Conservation (phyloP, 2,113 vertebrate genomes). For the Ailurus styani region DNA sequence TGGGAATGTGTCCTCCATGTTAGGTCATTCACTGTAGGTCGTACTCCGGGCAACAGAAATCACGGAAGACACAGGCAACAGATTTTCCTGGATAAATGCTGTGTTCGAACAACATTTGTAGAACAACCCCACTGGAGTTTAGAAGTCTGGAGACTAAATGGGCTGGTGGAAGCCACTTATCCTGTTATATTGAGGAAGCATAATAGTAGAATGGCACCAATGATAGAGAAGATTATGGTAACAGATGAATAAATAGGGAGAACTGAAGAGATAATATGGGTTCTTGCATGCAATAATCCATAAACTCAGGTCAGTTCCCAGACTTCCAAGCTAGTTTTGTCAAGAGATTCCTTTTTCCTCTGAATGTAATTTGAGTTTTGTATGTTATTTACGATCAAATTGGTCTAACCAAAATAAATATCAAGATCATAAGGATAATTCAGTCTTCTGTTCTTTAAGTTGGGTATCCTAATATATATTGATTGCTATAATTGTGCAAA, state of each 20-base stretch:
- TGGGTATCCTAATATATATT: background rate
- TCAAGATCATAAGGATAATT: background rate
- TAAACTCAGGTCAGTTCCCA: background rate
- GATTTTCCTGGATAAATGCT: background rate
- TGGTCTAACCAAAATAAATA: background rate
- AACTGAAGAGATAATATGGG: background rate
- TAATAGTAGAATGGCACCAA: background rate
- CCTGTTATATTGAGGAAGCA: background rate
- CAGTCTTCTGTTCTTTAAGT: background rate
- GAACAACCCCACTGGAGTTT: background rate
- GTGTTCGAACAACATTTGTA: background rate
- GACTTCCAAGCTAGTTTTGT: background rate
- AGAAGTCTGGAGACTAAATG: background rate
- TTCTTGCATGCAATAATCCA: background rate
- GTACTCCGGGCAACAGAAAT: background rate
- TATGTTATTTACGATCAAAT: background rate
- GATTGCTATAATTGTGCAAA: background rate
- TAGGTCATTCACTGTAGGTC: background rate
- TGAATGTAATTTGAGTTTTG: background rate
- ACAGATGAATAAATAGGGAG: background rate
- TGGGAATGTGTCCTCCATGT: background rate
- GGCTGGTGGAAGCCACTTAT: background rate
- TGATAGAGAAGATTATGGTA: background rate
- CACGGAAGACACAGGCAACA: background rate
- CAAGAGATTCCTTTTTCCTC: background rate